These are phyloP conservation scores for Caenorhabditis panamensis DNA, from an alignment of 2,888 invertebrate species.

Conservation along the genomic window DNA sequence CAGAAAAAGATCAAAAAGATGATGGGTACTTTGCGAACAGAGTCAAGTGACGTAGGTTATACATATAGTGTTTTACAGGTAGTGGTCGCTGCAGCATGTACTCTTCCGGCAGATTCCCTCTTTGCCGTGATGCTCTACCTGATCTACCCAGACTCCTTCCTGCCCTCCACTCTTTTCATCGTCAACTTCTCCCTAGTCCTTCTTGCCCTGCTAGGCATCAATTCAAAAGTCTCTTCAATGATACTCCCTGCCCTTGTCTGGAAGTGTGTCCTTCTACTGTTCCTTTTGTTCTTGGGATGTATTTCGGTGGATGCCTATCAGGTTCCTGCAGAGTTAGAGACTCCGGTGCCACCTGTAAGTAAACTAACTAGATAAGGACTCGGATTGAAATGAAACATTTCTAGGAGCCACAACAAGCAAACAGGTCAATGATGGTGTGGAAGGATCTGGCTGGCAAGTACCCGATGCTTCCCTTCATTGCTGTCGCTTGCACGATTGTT, in stretches of 20 bases:
- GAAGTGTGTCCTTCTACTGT: conserved; percentile 56
- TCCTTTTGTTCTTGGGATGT: conserved; percentile 59
- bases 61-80: conserved; percentile 39
- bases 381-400: not conserved
- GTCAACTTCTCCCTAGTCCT: conserved; percentile 59
- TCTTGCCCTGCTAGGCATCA: conserved; percentile 57
- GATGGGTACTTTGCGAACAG: not conserved
- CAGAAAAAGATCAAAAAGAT: not conserved
- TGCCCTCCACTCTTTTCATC: conserved; percentile 55
- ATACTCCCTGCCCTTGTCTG: conserved; percentile 59
- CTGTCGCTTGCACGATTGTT: conserved; percentile 54
- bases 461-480: conserved; percentile 58
- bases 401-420: conserved; percentile 35
- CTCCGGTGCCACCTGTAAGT: conserved; percentile 16
- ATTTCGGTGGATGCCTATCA: conserved; percentile 60
- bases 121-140: conserved; percentile 56
- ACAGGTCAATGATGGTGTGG: conserved; percentile 55
- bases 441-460: conserved; percentile 52
- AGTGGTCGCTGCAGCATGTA: conserved; percentile 58
- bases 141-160: conserved; percentile 60
- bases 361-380: not conserved
- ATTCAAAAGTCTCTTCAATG: conserved; percentile 57
- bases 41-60: not conserved
- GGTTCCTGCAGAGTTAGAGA: conserved; percentile 37
- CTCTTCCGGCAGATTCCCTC: conserved; percentile 58